These are phyloP conservation scores for Endotricha flammealis DNA, from an alignment of 2,888 invertebrate species.

Conservation along the genomic window DNA sequence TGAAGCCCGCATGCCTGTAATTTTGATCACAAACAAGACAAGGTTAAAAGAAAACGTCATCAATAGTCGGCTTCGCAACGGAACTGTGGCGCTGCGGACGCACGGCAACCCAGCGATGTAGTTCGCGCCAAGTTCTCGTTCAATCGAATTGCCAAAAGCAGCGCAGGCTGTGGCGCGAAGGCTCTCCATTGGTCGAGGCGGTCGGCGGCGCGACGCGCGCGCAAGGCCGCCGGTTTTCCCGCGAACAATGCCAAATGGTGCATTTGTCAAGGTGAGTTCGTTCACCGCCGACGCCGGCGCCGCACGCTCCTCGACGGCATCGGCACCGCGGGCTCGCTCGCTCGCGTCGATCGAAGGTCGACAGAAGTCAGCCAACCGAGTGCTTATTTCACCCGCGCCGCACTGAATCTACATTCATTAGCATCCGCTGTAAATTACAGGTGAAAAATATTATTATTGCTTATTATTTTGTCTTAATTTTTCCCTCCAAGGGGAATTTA, in stretches of 20 bases:
- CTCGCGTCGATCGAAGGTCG: conserved; percentile 68
- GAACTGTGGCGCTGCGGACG: conserved; percentile 38
- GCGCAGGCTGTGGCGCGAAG: conserved; percentile 75
- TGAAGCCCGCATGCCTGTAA: conserved; percentile 34
- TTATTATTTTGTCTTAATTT: conserved; percentile 27
- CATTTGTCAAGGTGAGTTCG: conserved; percentile 79
- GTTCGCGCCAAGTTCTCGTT: conserved; percentile 22
- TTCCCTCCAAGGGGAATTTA: too few species aligned
- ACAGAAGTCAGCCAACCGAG: conserved; percentile 52
- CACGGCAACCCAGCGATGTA: conserved; percentile 21
- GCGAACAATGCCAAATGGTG: conserved; percentile 79
- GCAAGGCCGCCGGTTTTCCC: conserved; percentile 78
- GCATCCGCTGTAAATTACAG: conserved; percentile 56
- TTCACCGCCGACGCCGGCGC: conserved; percentile 72
- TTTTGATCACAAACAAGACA: conserved; percentile 40
- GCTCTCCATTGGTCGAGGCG: conserved; percentile 58
- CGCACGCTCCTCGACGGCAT: conserved; percentile 44
- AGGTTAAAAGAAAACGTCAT: conserved; percentile 51
- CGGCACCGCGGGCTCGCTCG: conserved; percentile 32
- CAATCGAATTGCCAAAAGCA: conserved; percentile 52
- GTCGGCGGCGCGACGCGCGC: conserved; percentile 57
- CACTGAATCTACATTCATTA: conserved; percentile 59
- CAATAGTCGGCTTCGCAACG: conserved; percentile 32
- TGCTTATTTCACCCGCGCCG: conserved; percentile 38
- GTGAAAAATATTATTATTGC: conserved; percentile 50